Base-by-base conservation (phyloP, 1,140 invertebrate genomes). In the Micrasema minimum region DNA sequence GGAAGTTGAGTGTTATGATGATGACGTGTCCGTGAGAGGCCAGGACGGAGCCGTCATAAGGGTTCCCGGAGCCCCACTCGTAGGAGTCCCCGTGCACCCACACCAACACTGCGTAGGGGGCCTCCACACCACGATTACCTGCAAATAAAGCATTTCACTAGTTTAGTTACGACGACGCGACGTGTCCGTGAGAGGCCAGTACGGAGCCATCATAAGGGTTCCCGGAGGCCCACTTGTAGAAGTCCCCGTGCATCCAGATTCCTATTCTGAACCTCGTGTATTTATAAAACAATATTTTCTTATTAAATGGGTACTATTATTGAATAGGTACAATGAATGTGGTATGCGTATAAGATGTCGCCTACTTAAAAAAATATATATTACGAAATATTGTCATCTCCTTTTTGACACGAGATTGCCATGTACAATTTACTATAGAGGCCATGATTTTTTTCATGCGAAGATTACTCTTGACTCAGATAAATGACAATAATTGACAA, bases 1-100 rank as follows among this genome's bases (percentile, higher is more conserved):
- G 88, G 86, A 95, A 96, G 86, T 96, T 97, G 76, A 97, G 83
- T 31, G 92, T 96, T 77, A 97, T 89, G 77, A 97, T 94, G 77
- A 96, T 93, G 71, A 96, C 90, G 80, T 95, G 90, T 64, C 93
- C 93, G 77, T 91, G 91, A 75, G 93, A 93, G 23, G 94, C 92
- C 23, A 96, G 85, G n/a, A 94, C 92, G 73, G 92, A 91, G 66
- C 93, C 93, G 80, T 96, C 94, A 80, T 95, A 93, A 50, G 91
- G 87, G 84, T 93, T 94, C 65, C 92, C 93, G 6, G 92, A 91
- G 76, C 93, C 93, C 88, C 92, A 93, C 80, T 93, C 91, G 86
- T 92, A 94, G 72, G 92, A 92, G 78, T 93, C 91, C 43, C 92
- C 94, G 81, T 95, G 93, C 48, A 93, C 85, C 85, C 92, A 93